Evolutionary conservation across 1,140 invertebrate species (phyloP).

Genomic region (Andrena cerasifolii): DNA sequence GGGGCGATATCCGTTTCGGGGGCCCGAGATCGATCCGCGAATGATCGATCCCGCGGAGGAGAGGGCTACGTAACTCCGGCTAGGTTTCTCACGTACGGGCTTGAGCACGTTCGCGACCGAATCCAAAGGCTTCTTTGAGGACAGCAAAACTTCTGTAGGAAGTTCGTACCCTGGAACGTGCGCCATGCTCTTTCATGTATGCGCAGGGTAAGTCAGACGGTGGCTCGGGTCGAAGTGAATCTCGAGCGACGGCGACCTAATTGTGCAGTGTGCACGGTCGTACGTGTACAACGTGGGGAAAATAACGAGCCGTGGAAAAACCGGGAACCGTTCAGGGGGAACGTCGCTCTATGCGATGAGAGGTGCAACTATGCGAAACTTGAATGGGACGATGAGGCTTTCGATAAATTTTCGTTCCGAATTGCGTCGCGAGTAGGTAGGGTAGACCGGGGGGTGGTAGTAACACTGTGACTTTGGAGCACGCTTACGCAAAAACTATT

Average conservation of each 20-base stretch:
- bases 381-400: too few species aligned
- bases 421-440: too few species aligned
- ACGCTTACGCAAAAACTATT: too few species aligned
- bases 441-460: too few species aligned
- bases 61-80: not conserved
- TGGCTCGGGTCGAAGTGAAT: slow-evolving; percentile 2
- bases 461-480: too few species aligned
- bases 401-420: too few species aligned
- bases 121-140: slow-evolving; percentile 18
- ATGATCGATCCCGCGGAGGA: slow-evolving; percentile 18
- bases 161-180: not conserved
- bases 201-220: not conserved
- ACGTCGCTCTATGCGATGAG: too few species aligned
- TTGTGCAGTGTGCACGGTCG: slow-evolving; percentile 12
- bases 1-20: not conserved
- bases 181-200: not conserved
- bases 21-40: slow-evolving; percentile 16
- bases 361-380: too few species aligned
- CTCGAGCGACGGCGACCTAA: slow-evolving; percentile 17
- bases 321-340: too few species aligned
- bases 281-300: slow-evolving; percentile 8
- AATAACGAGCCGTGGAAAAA: not conserved
- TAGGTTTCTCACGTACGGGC: slow-evolving; percentile 19
- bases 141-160: slow-evolving; percentile 10
- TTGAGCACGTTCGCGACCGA: slow-evolving; percentile 6